phyloP scores from a whole-genome alignment of 1,140 invertebrate species.

The Globodera rostochiensis region DNA sequence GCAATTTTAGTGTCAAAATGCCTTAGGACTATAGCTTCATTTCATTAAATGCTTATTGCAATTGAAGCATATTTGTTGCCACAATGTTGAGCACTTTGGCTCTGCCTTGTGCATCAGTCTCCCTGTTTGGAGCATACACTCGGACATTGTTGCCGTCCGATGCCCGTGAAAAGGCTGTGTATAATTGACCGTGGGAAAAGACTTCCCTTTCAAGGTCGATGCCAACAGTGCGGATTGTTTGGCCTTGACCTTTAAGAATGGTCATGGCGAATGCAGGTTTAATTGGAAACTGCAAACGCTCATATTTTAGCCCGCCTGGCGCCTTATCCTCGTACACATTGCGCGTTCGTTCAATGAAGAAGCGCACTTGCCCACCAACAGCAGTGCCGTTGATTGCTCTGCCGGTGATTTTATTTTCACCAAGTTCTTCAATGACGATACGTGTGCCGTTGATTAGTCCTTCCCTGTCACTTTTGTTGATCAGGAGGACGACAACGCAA shows the following conservation, averaged over 20 bases:
- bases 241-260: slow-evolving; percentile 26
- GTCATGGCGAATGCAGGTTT: slow-evolving; percentile 28
- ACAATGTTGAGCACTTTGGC: background rate
- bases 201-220: slow-evolving; percentile 18
- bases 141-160: slow-evolving; percentile 2
- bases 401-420: background rate
- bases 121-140: background rate
- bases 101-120: slow-evolving; percentile 1
- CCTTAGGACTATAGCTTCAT: background rate
- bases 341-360: background rate
- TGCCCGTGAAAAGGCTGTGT: background rate
- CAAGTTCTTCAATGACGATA: slow-evolving; percentile 15
- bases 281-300: slow-evolving; percentile 19
- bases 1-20: no score
- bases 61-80: background rate
- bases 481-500: slow-evolving; percentile 14
- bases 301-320: background rate
- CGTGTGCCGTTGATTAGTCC: slow-evolving; percentile 28
- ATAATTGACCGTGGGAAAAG: slow-evolving; percentile 20
- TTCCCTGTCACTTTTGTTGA: slow-evolving; percentile 6
- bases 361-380: background rate
- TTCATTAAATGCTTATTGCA: background rate
- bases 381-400: background rate
- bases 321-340: background rate
- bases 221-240: slow-evolving; percentile 5